Conservation (phyloP, 2,797 vertebrate species). For the Eupleurogrammus muticus region DNA sequence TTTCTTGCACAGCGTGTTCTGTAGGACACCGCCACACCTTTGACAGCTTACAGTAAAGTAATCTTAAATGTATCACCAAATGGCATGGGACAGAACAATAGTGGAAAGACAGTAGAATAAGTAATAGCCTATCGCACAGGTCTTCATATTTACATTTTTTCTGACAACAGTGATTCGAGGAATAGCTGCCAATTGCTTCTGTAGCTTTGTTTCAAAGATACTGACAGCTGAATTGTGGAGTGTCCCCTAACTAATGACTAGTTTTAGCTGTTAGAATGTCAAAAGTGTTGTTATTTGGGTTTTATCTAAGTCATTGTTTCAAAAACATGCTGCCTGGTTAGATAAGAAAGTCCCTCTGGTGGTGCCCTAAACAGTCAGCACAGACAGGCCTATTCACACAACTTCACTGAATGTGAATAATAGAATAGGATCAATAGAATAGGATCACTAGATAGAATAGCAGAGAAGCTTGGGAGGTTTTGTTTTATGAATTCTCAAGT, state of each 20-base stretch:
- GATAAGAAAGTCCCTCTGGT: constrained; percentile 74
- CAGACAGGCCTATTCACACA: constrained; percentile 60
- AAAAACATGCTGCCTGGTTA: constrained; percentile 74
- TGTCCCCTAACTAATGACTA: constrained; percentile 68
- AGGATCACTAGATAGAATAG: too few species aligned
- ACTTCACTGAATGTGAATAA: constrained; percentile 56
- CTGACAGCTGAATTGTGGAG: constrained; percentile 52
- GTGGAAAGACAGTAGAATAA: constrained; percentile 42
- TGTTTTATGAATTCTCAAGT: constrained; percentile 38
- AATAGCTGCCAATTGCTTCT: constrained; percentile 50
- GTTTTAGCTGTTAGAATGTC: constrained; percentile 71
- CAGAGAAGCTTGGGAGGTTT: constrained; percentile 25
- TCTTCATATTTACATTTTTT: constrained; percentile 66
- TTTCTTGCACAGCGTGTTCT: constrained; percentile 30
- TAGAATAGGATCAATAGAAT: constrained; percentile 55
- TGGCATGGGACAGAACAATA: constrained; percentile 39
- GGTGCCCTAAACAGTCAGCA: constrained; percentile 61
- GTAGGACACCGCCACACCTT: constrained; percentile 22
- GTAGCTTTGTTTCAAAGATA: constrained; percentile 49
- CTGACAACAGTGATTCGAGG: constrained; percentile 44
- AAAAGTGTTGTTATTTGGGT: constrained; percentile 70
- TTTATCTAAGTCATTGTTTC: constrained; percentile 78
- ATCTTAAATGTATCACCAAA: constrained; percentile 49
- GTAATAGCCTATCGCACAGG: constrained; percentile 50
- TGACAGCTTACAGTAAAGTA: constrained; percentile 50